A percentile compares a stretch with the other conserved stretches of the same genome.
These are phyloP conservation scores for Zapus hudsonius DNA, from an alignment of 2,113 vertebrate genomes.

Conservation along the genomic window DNA sequence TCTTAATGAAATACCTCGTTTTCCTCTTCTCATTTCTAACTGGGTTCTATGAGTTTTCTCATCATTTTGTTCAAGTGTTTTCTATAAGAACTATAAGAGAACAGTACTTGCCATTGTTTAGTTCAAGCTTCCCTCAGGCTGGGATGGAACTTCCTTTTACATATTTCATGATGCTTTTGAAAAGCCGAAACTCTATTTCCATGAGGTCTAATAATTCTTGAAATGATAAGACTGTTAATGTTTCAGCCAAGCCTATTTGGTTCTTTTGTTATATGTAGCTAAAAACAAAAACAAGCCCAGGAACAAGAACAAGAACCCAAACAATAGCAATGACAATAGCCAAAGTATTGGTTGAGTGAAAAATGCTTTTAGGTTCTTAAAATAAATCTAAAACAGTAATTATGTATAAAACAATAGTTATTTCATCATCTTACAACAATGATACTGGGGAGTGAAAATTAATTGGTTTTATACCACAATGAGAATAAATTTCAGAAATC, in stretches of 20 bases:
- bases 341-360: not conserved
- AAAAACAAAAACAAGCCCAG: slow-evolving; percentile 17
- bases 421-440: slow-evolving; percentile 26
- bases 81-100: not conserved
- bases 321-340: not conserved
- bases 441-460: not conserved
- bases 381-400: not conserved
- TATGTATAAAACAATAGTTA: slow-evolving; percentile 3
- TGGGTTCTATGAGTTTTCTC: slow-evolving; percentile 6
- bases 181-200: not conserved
- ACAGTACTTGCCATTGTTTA: not conserved
- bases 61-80: not conserved
- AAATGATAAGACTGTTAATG: not conserved
- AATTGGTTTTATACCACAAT: not conserved
- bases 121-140: slow-evolving; percentile 7
- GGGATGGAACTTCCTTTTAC: slow-evolving; percentile 22
- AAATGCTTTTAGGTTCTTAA: not conserved
- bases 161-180: slow-evolving; percentile 1
- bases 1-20: slow-evolving; percentile 43
- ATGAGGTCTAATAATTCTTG: slow-evolving; percentile 29
- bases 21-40: slow-evolving; percentile 20
- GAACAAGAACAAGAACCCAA: not conserved
- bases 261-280: slow-evolving; percentile 13
- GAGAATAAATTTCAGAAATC: slow-evolving; percentile 14
- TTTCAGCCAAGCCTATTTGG: not conserved